phyloP scores from a whole-genome alignment of 2,113 vertebrate genomes.

The Protomyctophum bolini region DNA sequence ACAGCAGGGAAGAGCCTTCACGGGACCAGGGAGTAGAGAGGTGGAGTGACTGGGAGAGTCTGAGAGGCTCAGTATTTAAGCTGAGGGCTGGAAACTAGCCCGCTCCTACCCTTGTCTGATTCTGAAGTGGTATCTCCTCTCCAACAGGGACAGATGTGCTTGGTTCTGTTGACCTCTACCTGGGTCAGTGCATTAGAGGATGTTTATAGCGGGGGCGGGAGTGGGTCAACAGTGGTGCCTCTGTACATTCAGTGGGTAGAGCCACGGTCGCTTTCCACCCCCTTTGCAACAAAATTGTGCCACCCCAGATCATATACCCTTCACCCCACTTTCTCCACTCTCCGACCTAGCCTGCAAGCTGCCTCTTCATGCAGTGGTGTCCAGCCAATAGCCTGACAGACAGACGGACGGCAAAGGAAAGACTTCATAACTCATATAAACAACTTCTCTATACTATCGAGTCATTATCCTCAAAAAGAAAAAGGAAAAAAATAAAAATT shows the following conservation, averaged over 20 bases:
- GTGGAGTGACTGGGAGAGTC: constrained; percentile 39
- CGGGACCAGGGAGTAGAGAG: constrained; percentile 33
- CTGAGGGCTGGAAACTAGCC: constrained; percentile 12
- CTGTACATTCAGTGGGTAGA: constrained; percentile 76
- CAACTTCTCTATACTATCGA: constrained; percentile 58
- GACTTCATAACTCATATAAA: constrained; percentile 65
- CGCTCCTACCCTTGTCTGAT: constrained; percentile 6
- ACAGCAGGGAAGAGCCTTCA: constrained; percentile 65
- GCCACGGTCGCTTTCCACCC: constrained; percentile 46
- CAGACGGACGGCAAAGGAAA: constrained; percentile 56
- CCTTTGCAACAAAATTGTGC: constrained; percentile 20
- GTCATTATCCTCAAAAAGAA: constrained; percentile 37
- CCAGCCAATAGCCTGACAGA: constrained; percentile 46
- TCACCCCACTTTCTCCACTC: constrained; percentile 34
- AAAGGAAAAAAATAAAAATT: constrained; percentile 40
- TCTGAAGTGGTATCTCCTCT: constrained; percentile 52
- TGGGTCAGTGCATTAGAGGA: constrained; percentile 66
- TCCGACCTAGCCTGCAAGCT: constrained; percentile 57
- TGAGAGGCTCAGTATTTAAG: constrained; percentile 33
- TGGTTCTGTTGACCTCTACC: constrained; percentile 64
- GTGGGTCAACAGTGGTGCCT: constrained; percentile 62
- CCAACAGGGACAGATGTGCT: constrained; percentile 53
- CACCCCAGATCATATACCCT: constrained; percentile 41
- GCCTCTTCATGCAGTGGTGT: constrained; percentile 65
- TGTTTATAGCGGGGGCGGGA: constrained; percentile 41